Conservation (phyloP, 35 echinoderm and acorn worm species). For the Apostichopus japonicus region DNA sequence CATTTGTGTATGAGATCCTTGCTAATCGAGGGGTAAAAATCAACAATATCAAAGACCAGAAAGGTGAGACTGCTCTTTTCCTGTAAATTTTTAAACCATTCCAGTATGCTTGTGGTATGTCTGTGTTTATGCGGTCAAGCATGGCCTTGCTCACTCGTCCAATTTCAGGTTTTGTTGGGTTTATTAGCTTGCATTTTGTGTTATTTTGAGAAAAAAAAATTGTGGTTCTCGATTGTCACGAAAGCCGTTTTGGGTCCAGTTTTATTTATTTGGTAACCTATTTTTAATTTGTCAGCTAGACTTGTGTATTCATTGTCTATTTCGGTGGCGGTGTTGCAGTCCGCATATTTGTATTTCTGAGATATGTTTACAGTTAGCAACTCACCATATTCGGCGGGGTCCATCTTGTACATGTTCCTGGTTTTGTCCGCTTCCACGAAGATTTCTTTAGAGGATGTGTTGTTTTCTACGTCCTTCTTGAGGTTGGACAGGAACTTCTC, state of each 20-base stretch:
- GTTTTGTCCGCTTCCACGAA: not conserved
- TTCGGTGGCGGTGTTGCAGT: not conserved
- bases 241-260: not conserved
- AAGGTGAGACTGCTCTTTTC: conserved; percentile 11
- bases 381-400: not conserved
- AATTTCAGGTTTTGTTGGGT: conserved; percentile 19
- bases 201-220: conserved; percentile 33
- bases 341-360: not conserved
- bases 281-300: not conserved
- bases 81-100: conserved; percentile 34
- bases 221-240: too few species aligned
- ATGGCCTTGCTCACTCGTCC: conserved; percentile 22
- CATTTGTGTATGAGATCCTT: not conserved
- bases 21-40: conserved; percentile 55
- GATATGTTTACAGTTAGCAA: not conserved
- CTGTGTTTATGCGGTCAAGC: conserved; percentile 32
- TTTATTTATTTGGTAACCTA: not conserved
- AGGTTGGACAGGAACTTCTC: not conserved
- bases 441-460: too few species aligned
- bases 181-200: conserved; percentile 25
- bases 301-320: not conserved
- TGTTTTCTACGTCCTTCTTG: not conserved
- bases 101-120: not conserved
- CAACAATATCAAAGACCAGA: conserved; percentile 48
- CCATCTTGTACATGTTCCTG: too few species aligned